A percentile compares a stretch with the other conserved stretches of the same genome.
phyloP scores from a whole-genome alignment of 2,113 vertebrate species.

The Rhinogobius similis region DNA sequence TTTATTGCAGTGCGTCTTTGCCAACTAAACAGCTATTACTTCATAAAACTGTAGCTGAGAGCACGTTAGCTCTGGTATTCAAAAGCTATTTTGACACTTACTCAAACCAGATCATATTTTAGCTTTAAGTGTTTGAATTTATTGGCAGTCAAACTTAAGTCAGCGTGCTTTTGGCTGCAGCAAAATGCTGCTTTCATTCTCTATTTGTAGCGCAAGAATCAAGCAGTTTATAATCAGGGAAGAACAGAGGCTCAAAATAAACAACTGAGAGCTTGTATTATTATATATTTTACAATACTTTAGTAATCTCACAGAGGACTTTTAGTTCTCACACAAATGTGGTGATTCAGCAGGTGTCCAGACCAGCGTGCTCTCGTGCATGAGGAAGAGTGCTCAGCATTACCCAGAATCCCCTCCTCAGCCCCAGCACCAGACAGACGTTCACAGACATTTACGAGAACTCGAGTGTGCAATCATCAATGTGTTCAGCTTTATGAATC shows the following conservation, averaged over 20 bases:
- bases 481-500: slow-evolving; percentile 74
- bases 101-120: slow-evolving; percentile 71
- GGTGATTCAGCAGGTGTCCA: slow-evolving; percentile 66
- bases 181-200: slow-evolving; percentile 57
- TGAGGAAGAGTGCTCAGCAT: slow-evolving; percentile 61
- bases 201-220: slow-evolving; percentile 57
- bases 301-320: slow-evolving; percentile 11
- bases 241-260: background rate
- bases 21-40: slow-evolving; percentile 62
- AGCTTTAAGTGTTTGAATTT: slow-evolving; percentile 52
- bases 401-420: slow-evolving; percentile 62
- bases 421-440: slow-evolving; percentile 55
- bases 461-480: slow-evolving; percentile 74
- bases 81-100: slow-evolving; percentile 73
- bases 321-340: slow-evolving; percentile 48
- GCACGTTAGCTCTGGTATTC: slow-evolving; percentile 67
- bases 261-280: background rate
- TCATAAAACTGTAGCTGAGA: slow-evolving; percentile 62
- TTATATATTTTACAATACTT: background rate
- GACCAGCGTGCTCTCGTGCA: slow-evolving; percentile 52
- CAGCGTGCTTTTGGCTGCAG: slow-evolving; percentile 62
- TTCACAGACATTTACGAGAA: slow-evolving; percentile 68
- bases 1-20: slow-evolving; percentile 64
- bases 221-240: slow-evolving; percentile 23
- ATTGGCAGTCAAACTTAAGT: slow-evolving; percentile 55